phyloP scores from a whole-genome alignment of 35 echinoderm and acorn worm species.

The Antedon bifida region DNA sequence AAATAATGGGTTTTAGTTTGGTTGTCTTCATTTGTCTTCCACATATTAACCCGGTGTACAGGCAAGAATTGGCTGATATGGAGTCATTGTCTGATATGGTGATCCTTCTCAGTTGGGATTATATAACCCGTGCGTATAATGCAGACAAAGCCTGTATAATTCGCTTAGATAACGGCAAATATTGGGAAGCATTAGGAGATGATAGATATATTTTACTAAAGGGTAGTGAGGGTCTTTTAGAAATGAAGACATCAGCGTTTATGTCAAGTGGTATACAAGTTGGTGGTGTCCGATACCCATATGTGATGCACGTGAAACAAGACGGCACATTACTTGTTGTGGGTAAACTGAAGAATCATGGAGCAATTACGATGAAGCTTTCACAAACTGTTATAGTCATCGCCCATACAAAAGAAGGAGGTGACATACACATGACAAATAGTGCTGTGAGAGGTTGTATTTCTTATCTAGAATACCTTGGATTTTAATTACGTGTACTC shows the following conservation, averaged over 20 bases:
- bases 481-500: background rate
- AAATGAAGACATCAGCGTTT: constrained; percentile 26
- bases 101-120: too few relatives aligned
- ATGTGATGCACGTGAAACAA: constrained; percentile 36
- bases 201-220: too few relatives aligned
- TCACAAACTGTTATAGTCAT: constrained; percentile 43
- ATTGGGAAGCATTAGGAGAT: too few relatives aligned
- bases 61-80: too few relatives aligned
- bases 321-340: too few relatives aligned
- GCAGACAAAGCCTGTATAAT: too few relatives aligned
- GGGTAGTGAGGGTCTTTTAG: constrained; percentile 35
- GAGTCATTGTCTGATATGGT: too few relatives aligned
- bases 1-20: too few relatives aligned
- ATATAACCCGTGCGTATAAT: too few relatives aligned
- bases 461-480: constrained; percentile 26
- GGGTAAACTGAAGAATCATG: constrained; percentile 42
- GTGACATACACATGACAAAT: constrained; percentile 34
- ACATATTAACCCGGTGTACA: too few relatives aligned
- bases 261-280: constrained; percentile 20
- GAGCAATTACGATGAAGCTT: constrained; percentile 20
- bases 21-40: too few relatives aligned
- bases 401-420: constrained; percentile 26
- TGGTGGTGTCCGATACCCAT: constrained; percentile 42
- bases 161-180: too few relatives aligned
- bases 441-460: constrained; percentile 34